Evolutionary conservation across 2,113 vertebrate species (phyloP).

Genomic region (Perca flavescens): DNA sequence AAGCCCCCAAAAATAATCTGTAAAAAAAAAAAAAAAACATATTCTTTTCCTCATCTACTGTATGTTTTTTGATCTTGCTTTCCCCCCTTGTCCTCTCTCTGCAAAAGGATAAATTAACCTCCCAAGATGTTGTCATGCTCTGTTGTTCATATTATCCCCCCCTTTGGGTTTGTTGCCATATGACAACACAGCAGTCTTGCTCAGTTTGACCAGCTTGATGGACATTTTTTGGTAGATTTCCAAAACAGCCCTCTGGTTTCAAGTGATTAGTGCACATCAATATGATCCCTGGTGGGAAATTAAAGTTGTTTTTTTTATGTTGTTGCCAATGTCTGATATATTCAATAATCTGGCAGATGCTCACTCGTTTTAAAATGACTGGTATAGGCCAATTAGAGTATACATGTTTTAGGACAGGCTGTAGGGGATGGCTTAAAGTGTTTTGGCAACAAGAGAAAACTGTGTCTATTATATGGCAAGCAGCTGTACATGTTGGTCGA

Average conservation of each 20-base stretch:
- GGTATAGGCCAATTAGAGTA: not conserved
- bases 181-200: constrained; percentile 25
- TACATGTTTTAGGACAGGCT: not conserved
- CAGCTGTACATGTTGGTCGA: not conserved
- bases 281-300: constrained; percentile 22
- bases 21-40: too few species aligned
- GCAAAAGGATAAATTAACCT: constrained; percentile 15
- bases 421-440: not conserved
- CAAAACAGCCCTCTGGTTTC: constrained; percentile 18
- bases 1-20: too few species aligned
- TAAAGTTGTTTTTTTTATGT: constrained; percentile 14
- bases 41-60: not conserved
- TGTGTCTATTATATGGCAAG: not conserved
- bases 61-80: not conserved
- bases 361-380: not conserved
- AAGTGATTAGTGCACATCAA: constrained; percentile 8
- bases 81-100: not conserved
- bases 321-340: constrained; percentile 9
- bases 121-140: constrained; percentile 6
- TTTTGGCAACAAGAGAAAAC: not conserved
- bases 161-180: constrained; percentile 6
- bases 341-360: not conserved
- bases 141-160: constrained; percentile 5
- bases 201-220: constrained; percentile 20
- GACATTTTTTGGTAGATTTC: constrained; percentile 25